Evolutionary conservation across 2,888 invertebrate species (phyloP).

Genomic region (Corbicula japonica): DNA sequence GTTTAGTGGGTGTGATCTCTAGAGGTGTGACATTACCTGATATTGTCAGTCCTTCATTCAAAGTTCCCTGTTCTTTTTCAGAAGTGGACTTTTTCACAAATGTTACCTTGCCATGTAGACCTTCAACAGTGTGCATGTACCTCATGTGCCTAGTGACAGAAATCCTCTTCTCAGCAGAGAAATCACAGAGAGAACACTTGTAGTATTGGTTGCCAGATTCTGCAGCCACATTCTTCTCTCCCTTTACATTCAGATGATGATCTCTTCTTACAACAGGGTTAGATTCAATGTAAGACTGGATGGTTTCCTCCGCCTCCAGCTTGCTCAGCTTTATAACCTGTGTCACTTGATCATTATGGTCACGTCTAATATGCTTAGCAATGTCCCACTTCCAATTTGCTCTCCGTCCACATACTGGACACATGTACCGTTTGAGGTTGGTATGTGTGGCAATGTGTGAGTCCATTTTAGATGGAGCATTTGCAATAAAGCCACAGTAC

Average conservation of each 20-base stretch:
- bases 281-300: constrained; percentile 79
- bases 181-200: constrained; percentile 97
- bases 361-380: constrained; percentile 83
- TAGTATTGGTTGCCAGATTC: constrained; percentile 87
- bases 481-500: constrained; percentile 77
- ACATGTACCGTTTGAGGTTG: constrained; percentile 84
- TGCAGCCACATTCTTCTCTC: constrained; percentile 22
- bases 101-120: constrained; percentile 71
- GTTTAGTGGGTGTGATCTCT: neutral
- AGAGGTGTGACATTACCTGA: neutral
- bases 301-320: constrained; percentile 82
- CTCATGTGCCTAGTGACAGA: constrained; percentile 98
- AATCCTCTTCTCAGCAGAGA: constrained; percentile 98
- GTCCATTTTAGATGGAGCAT: constrained; percentile 82
- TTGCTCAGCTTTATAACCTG: constrained; percentile 80
- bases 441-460: constrained; percentile 84
- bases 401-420: constrained; percentile 84
- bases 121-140: constrained; percentile 73
- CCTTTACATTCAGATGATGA: constrained; percentile 73
- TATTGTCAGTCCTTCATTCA: neutral
- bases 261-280: constrained; percentile 76
- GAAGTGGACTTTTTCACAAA: constrained; percentile 30
- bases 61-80: neutral
- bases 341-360: constrained; percentile 74
- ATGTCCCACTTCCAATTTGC: constrained; percentile 86